Evolutionary conservation across 2,113 vertebrate species (phyloP), one percentile per base, ranked within the genome.

Genomic region (Vicugna pacos): DNA sequence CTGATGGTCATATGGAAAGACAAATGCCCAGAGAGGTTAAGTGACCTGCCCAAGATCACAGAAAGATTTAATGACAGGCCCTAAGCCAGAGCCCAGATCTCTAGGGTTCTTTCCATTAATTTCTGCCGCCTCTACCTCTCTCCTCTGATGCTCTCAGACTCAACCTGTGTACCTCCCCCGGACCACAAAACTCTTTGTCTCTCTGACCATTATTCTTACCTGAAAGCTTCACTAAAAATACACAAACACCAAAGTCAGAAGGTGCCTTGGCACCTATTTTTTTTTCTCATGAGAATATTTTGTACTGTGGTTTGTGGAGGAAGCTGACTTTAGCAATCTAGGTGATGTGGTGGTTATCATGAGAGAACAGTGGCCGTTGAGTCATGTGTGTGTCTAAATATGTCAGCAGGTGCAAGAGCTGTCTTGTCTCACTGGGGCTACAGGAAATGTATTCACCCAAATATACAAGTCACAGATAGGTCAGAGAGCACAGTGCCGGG

Each of bases 221-320:
- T 14, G 16, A 94, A 85, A 80, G 35, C 69, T 76, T 79, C 58
- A 70, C 52, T 88, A 84, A 88, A 15, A 89, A 97, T 93, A 93
- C 20, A 56, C 6, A 93, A 81, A 38, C 69, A 80, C 46, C 32
- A 8, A 85, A 85, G 22, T 82, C 64, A 70, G 62, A 93, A 91
- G 86, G 80, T 85, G 26, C 54, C 81, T 82, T 95, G 96, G 89
- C 50, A 96, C n/a, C 14, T 67, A 75, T 89, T 89, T 83, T 48
- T 88, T 88, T 96, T 93, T n/a, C 98, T 86, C 97, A 96, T 38
- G 97, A 97, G 98, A 97, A 98, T 96, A 60, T 93, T 96, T 72
- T 62, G 54, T 56, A 32, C 82, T 97, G 96, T 96, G 98, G 97
- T 97, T 93, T 97, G 86, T 93, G 86, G 64, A 97, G 97, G 97